These are phyloP conservation scores for Oeneis ivallda DNA, from an alignment of 2,888 invertebrate genomes.

Conservation along the genomic window DNA sequence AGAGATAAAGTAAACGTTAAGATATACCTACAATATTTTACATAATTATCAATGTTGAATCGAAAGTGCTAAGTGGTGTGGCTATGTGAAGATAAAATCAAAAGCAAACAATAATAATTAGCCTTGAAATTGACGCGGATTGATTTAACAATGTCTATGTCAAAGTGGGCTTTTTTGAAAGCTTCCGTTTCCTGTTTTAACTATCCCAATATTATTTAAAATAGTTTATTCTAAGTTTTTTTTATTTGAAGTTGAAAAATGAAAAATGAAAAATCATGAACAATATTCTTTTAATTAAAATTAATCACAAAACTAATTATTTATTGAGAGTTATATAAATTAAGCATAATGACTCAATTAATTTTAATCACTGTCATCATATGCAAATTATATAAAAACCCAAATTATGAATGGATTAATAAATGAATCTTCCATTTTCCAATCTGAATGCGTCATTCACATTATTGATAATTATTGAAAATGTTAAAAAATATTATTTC, in stretches of 20 bases:
- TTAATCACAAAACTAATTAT: no score
- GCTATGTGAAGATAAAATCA: background rate
- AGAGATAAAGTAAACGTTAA: no score
- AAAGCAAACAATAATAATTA: background rate
- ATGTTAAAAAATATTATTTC: no score
- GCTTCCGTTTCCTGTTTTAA: slow-evolving; percentile 1
- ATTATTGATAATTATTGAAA: no score
- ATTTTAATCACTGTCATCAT: background rate
- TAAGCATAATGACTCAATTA: no score
- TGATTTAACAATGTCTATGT: slow-evolving; percentile 5
- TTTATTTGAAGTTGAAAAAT: no score
- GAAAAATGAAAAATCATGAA: no score
- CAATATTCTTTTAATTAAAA: no score
- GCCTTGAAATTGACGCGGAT: background rate
- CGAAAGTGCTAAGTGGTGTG: background rate
- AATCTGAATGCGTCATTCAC: no score
- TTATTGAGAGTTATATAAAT: no score
- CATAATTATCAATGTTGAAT: background rate
- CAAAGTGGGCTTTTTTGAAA: background rate
- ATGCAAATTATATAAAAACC: background rate
- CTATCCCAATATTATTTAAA: background rate
- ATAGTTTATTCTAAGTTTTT: background rate
- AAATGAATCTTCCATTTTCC: background rate
- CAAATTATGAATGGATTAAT: background rate
- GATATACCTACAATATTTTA: no score